Conservation (phyloP, 2,888 invertebrate genomes). For the Aspidiotus rigidus region DNA sequence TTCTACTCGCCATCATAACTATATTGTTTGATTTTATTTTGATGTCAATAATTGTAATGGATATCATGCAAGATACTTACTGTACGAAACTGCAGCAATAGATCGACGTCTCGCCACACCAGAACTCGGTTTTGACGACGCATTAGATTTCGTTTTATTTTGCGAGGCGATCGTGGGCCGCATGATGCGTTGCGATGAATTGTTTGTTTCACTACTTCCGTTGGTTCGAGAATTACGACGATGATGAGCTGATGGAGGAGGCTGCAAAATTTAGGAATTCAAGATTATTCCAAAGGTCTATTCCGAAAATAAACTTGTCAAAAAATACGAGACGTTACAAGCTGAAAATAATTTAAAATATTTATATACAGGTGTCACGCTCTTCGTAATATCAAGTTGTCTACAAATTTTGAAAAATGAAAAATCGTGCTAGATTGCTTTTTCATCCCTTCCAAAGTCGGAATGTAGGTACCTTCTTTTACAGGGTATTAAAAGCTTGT, state of each 20-base stretch:
- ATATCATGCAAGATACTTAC: slow-evolving; percentile 43
- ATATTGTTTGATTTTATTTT: too few relatives aligned
- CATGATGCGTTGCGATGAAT: slow-evolving; percentile 56
- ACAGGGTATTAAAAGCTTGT: too few relatives aligned
- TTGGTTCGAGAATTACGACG: slow-evolving; percentile 25
- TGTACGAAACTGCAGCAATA: slow-evolving; percentile 58
- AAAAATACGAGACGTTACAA: background rate
- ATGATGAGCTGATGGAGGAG: slow-evolving; percentile 17
- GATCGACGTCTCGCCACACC: slow-evolving; percentile 36
- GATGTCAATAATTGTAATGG: too few relatives aligned
- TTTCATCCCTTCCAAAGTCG: too few relatives aligned
- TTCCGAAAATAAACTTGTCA: background rate
- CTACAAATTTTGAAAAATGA: too few relatives aligned
- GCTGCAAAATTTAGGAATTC: background rate
- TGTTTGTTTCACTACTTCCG: slow-evolving; percentile 17
- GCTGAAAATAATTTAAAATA: too few relatives aligned
- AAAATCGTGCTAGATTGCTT: too few relatives aligned
- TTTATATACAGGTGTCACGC: too few relatives aligned
- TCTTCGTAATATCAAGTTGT: too few relatives aligned
- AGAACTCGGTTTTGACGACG: slow-evolving; percentile 11
- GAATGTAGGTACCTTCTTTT: too few relatives aligned
- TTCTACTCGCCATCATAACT: too few relatives aligned
- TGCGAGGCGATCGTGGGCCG: slow-evolving; percentile 72
- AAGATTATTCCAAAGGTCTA: too few relatives aligned
- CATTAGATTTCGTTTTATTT: slow-evolving; percentile 52